Evolutionary conservation across 2,797 vertebrate species (phyloP).

Genomic region (Pogonophryne albipinna): DNA sequence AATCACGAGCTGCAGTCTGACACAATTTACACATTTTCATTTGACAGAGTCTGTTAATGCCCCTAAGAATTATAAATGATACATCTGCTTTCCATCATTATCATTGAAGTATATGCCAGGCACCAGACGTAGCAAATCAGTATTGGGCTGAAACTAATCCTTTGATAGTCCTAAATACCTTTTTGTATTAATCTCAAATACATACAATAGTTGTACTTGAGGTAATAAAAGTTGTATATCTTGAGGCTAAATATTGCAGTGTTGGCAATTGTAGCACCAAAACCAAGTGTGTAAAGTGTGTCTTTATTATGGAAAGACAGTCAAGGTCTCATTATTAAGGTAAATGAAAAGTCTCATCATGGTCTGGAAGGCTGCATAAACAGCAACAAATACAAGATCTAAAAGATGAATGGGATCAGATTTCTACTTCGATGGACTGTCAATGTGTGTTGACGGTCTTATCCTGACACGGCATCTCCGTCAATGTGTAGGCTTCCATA

Average conservation of each 20-base stretch:
- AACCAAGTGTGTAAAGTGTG: not conserved
- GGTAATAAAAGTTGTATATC: not conserved
- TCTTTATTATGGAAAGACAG: not conserved
- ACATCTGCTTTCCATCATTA: too few species aligned
- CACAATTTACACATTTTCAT: slow-evolving; percentile 4
- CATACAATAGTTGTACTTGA: not conserved
- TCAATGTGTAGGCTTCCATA: slow-evolving; percentile 18
- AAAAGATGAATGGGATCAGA: not conserved
- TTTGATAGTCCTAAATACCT: too few species aligned
- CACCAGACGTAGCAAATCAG: too few species aligned
- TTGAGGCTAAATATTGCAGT: not conserved
- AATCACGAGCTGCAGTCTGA: slow-evolving; percentile 1
- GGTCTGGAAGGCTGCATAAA: not conserved
- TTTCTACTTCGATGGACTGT: not conserved
- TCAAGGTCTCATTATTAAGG: not conserved
- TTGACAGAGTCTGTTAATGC: not conserved
- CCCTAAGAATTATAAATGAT: not conserved
- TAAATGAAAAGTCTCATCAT: not conserved
- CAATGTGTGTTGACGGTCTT: slow-evolving; percentile 7
- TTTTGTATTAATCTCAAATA: too few species aligned
- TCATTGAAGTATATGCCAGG: too few species aligned
- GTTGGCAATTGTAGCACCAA: too few species aligned
- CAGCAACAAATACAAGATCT: not conserved
- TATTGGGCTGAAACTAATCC: too few species aligned
- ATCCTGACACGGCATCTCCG: slow-evolving; percentile 24